phyloP scores from a whole-genome alignment of 2,113 vertebrate species.

The Catharus fuscescens region DNA sequence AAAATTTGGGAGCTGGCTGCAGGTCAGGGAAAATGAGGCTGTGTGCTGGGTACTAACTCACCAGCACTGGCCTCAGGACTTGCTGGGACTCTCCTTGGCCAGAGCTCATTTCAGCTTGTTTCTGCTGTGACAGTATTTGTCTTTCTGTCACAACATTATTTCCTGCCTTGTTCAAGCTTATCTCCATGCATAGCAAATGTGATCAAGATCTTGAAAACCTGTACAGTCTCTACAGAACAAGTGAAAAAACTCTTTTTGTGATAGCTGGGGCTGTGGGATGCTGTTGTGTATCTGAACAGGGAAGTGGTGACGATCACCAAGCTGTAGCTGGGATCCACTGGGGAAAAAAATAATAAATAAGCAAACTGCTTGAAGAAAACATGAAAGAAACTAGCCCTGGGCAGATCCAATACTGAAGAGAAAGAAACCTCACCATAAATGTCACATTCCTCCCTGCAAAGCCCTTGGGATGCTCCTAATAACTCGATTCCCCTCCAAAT shows the following conservation, averaged over 20 bases:
- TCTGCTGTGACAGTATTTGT: neutral
- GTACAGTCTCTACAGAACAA: neutral
- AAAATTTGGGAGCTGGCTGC: neutral
- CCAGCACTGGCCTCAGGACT: neutral
- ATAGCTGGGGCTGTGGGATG: neutral
- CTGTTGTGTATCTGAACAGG: neutral
- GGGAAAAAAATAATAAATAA: neutral
- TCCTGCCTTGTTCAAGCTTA: neutral
- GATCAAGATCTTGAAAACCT: neutral
- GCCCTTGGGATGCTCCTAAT: fast-evolving
- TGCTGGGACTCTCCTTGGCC: neutral
- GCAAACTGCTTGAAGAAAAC: neutral
- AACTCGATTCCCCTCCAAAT: neutral
- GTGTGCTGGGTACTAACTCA: neutral
- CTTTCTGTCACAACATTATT: neutral
- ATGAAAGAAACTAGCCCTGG: neutral
- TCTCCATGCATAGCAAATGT: neutral
- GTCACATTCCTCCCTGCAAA: neutral
- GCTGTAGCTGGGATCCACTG: neutral
- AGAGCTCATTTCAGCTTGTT: neutral
- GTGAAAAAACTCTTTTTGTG: fast-evolving
- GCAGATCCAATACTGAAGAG: neutral
- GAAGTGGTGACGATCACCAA: neutral
- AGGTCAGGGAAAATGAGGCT: neutral
- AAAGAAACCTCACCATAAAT: neutral